phyloP scores from a whole-genome alignment of 2,113 vertebrate genomes.

The Porphyrio hochstetteri region DNA sequence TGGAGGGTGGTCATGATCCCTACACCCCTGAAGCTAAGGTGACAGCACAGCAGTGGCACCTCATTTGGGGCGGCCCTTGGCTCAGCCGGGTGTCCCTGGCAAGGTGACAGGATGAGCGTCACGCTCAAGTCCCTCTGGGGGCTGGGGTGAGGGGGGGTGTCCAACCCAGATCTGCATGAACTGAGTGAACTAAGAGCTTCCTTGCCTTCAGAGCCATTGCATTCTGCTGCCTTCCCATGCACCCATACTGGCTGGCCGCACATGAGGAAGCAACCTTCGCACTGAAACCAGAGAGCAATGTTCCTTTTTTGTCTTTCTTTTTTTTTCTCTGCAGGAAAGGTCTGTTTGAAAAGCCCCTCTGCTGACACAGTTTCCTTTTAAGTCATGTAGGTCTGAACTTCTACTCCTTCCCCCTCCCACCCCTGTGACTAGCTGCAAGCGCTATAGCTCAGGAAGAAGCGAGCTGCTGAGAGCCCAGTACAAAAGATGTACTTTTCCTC shows the following conservation, averaged over 20 bases:
- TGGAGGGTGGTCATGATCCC: not conserved
- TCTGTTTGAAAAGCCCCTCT: not conserved
- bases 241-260: not conserved
- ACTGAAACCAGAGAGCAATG: not conserved
- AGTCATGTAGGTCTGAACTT: not conserved
- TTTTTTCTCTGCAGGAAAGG: not conserved
- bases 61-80: not conserved
- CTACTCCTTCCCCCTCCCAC: not conserved
- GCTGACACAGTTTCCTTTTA: not conserved
- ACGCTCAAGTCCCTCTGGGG: not conserved
- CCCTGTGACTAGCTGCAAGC: not conserved
- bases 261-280: not conserved
- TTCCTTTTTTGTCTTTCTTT: not conserved
- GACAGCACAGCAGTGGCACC: not conserved
- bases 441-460: not conserved
- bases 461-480: not conserved
- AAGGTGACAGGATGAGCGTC: not conserved
- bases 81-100: fast-evolving
- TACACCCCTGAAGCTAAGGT: fast-evolving
- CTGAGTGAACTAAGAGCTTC: not conserved
- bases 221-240: fast-evolving
- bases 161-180: not conserved
- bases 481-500: not conserved
- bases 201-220: not conserved
- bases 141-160: too few relatives aligned